Percentiles rank a stretch among this genome's conserved stretches.
Conservation (phyloP, 2,113 vertebrate genomes). For the Cranoglanis bouderius region DNA sequence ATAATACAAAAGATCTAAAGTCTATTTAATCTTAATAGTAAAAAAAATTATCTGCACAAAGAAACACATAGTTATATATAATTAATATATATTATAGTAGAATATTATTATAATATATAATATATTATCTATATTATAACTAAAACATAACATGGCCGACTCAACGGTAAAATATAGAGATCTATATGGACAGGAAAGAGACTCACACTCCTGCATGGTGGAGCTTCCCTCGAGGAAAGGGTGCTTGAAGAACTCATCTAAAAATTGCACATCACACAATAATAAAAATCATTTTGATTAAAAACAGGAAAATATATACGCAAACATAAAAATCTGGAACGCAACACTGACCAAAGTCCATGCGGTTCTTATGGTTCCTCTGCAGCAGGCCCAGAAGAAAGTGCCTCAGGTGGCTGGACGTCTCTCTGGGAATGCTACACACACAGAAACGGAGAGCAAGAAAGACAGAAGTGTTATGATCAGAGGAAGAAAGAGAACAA, state of each 20-base stretch:
- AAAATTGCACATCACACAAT: slow-evolving; percentile 22
- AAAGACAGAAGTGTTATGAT: not conserved
- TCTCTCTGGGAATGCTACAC: slow-evolving; percentile 93
- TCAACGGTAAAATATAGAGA: not conserved
- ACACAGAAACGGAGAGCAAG: not conserved
- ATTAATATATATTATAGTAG: not conserved
- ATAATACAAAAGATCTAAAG: not conserved
- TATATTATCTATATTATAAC: not conserved
- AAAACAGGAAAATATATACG: not conserved
- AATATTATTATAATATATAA: not conserved
- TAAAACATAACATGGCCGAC: not conserved
- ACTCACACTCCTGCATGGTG: slow-evolving; percentile 95
- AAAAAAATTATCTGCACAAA: not conserved
- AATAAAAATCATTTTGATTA: not conserved
- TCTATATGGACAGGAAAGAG: not conserved
- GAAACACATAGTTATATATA: not conserved
- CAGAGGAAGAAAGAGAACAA: not conserved
- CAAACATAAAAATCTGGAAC: not conserved
- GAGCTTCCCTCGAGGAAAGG: slow-evolving; percentile 89
- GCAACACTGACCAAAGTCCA: slow-evolving; percentile 87
- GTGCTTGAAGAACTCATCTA: slow-evolving; percentile 94
- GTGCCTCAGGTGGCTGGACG: slow-evolving; percentile 86
- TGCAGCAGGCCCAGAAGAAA: slow-evolving; percentile 89
- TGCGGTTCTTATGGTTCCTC: slow-evolving; percentile 91
- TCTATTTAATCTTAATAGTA: not conserved